Percentiles rank a stretch among this genome's conserved stretches.
Conservation (phyloP, 2,797 vertebrate species). For the Graptemys geographica region DNA sequence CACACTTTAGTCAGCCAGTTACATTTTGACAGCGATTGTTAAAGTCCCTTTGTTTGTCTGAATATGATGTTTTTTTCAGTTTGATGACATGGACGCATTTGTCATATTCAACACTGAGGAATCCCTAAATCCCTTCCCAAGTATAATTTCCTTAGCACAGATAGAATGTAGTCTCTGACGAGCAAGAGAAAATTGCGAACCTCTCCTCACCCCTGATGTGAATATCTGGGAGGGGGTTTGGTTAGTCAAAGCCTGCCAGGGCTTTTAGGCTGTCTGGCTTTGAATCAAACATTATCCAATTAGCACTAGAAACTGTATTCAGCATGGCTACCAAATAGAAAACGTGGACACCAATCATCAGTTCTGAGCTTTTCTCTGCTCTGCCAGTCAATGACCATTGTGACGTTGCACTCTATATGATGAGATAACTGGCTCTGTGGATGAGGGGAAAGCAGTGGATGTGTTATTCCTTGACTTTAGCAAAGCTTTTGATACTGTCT, state of each 20-base stretch:
- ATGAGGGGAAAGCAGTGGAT: no score
- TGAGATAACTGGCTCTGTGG: no score
- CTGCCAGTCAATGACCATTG: not conserved
- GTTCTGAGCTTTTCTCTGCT: not conserved
- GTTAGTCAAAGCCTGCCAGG: not conserved
- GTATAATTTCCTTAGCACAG: not conserved
- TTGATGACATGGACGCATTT: not conserved
- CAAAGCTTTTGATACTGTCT: no score
- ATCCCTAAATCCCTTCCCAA: rapidly evolving
- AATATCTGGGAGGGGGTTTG: not conserved
- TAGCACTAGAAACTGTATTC: not conserved
- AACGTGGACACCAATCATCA: not conserved
- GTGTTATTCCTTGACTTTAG: no score
- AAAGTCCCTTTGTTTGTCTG: not conserved
- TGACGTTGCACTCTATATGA: no score
- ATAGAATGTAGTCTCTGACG: not conserved
- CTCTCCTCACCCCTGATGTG: not conserved
- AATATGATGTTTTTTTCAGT: not conserved
- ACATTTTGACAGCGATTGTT: not conserved
- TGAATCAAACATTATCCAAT: not conserved
- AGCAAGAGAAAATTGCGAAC: not conserved
- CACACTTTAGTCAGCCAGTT: not conserved
- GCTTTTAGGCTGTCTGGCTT: not conserved
- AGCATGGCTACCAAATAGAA: not conserved
- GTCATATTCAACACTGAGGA: not conserved